A percentile compares a stretch with the other conserved stretches of the same genome.
phyloP scores from a whole-genome alignment of 2,113 vertebrate genomes.

The Pleuronectes platessa region DNA sequence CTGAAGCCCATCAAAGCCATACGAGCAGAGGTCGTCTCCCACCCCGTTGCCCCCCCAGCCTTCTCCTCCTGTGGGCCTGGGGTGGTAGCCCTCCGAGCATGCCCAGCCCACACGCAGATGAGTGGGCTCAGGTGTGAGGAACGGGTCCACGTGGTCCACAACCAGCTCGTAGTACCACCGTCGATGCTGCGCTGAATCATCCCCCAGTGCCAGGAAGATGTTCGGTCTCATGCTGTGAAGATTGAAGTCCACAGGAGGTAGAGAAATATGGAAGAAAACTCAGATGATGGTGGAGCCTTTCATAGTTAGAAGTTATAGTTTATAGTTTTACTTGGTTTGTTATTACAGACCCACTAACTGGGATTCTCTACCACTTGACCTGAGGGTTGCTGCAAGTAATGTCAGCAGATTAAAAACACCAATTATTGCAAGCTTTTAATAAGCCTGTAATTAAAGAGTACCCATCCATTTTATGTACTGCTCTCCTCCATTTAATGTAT shows the following conservation, averaged over 20 bases:
- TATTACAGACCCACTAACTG: too few relatives aligned
- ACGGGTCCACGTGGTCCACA: slow-evolving; percentile 89
- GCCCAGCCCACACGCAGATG: slow-evolving; percentile 97
- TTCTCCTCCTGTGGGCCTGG: slow-evolving; percentile 90
- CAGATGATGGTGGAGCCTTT: background rate
- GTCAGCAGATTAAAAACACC: too few relatives aligned
- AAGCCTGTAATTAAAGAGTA: too few relatives aligned
- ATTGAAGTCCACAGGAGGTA: slow-evolving; percentile 14
- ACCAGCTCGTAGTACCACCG: slow-evolving; percentile 96
- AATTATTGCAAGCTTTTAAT: too few relatives aligned
- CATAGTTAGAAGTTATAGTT: too few relatives aligned
- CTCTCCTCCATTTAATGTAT: too few relatives aligned
- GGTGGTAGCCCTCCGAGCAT: slow-evolving; percentile 87
- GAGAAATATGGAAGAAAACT: background rate
- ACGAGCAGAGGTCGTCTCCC: slow-evolving; percentile 93
- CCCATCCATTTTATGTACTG: too few relatives aligned
- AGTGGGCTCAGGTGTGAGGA: slow-evolving; percentile 92
- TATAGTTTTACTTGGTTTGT: too few relatives aligned
- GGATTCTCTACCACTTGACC: too few relatives aligned
- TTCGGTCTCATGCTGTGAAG: slow-evolving; percentile 91
- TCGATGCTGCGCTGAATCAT: slow-evolving; percentile 91
- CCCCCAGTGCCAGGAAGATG: slow-evolving; percentile 90
- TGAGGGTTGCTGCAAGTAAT: too few relatives aligned
- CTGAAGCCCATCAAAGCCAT: slow-evolving; percentile 94
- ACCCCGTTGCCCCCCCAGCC: slow-evolving; percentile 93